These are phyloP conservation scores for Lithophane socia DNA, from an alignment of 2,888 invertebrate species.

Conservation along the genomic window DNA sequence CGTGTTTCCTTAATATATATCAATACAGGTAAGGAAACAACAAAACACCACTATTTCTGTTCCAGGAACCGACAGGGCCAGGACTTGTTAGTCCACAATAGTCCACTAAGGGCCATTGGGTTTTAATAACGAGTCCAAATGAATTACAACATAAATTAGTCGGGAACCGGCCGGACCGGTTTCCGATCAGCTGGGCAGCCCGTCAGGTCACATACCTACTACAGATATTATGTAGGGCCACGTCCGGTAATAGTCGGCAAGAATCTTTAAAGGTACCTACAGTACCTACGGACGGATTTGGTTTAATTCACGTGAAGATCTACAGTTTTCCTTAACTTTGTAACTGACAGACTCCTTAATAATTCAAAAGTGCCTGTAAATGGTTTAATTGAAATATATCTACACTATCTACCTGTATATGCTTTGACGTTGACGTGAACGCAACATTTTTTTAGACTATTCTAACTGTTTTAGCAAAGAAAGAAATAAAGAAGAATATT, in stretches of 20 bases:
- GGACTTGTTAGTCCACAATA: conserved; percentile 33
- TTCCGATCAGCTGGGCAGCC: conserved; percentile 63
- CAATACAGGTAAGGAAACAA: neutral
- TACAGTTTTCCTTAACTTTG: neutral
- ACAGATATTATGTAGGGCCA: conserved; percentile 36
- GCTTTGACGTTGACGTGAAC: neutral
- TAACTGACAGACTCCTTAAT: too few species aligned
- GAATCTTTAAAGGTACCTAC: neutral
- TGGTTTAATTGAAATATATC: neutral
- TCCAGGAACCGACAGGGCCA: neutral
- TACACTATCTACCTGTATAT: too few species aligned
- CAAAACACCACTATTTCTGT: neutral
- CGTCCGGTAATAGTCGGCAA: conserved; percentile 19
- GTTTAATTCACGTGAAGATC: conserved; percentile 2
- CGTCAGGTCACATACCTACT: conserved; percentile 42
- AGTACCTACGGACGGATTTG: neutral
- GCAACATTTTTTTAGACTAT: neutral
- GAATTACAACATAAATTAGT: conserved; percentile 69
- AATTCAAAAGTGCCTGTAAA: neutral
- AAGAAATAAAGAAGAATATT: too few species aligned
- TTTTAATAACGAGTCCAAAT: conserved; percentile 65
- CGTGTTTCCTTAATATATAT: neutral
- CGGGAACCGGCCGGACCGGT: conserved; percentile 64
- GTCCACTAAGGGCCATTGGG: conserved; percentile 39
- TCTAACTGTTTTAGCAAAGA: neutral